These are phyloP conservation scores for Cheirogaleus medius DNA, from an alignment of 2,113 vertebrate genomes.

Conservation along the genomic window DNA sequence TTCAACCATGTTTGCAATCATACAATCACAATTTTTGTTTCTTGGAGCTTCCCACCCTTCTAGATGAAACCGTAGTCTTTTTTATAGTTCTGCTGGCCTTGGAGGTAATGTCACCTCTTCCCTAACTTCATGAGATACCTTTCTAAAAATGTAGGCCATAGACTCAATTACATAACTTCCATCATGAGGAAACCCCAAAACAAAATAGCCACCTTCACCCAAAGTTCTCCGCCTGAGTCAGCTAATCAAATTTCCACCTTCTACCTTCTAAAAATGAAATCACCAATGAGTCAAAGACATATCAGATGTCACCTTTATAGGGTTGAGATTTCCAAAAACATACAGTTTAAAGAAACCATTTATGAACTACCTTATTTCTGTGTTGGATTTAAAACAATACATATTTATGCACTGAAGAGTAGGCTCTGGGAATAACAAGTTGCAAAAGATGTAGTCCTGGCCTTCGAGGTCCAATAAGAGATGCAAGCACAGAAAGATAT, in stretches of 20 bases:
- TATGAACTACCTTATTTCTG: not conserved
- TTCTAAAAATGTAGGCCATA: not conserved
- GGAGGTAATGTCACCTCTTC: not conserved
- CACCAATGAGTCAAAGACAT: not conserved
- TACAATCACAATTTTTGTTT: slow-evolving; percentile 9
- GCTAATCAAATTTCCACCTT: not conserved
- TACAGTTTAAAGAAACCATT: not conserved
- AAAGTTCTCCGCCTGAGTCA: not conserved
- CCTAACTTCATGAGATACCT: not conserved
- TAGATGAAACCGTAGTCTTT: not conserved
- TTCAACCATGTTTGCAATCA: not conserved
- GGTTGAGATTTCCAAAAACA: not conserved
- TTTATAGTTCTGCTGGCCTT: not conserved
- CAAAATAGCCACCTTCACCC: not conserved
- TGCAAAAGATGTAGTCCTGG: not conserved
- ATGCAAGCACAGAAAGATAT: slow-evolving; percentile 22
- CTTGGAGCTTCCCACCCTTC: not conserved
- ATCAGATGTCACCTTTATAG: not conserved
- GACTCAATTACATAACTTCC: not conserved
- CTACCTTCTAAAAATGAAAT: slow-evolving; percentile 45
- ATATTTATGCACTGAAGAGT: slow-evolving; percentile 10
- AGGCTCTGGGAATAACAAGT: not conserved
- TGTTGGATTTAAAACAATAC: not conserved
- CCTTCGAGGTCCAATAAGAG: not conserved
- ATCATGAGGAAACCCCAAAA: not conserved